Base-by-base conservation (phyloP, 2,113 vertebrate species). In the Corynorhinus townsendii region DNA sequence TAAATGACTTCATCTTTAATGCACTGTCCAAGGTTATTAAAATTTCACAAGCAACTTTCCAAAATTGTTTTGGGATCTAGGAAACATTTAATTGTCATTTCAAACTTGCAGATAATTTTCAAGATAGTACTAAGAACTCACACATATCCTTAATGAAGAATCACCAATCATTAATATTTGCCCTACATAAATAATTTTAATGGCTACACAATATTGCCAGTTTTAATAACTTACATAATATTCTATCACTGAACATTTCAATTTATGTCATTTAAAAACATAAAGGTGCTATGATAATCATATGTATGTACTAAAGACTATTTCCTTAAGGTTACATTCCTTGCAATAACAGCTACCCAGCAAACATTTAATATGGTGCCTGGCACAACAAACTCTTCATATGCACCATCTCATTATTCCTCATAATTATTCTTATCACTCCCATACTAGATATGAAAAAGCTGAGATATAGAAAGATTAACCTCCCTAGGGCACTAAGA, bases 261-360 rank as follows among this genome's bases (percentile, higher is more conserved):
- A 64, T 69, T 71, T 75, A 85, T 89, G 92, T 92, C 33, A 94
- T 82, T 89, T 30, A 47, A 94, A 92, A 86, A 62, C 35, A 90
- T 75, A n/a, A 87, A 93, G 35, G 68, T 54, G 16, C 15, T 87
- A 47, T 12, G 40, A 80, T 93, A 91, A 89, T 81, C 33, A 73
- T 16, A 62, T 93, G 26, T 11, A 35, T 92, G 22, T 54, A 72
- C 47, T 88, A 69, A 83, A 40, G 10, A 38, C 87, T 66, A 93
- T 38, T 90, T 94, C n/a, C 28, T 92, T 72, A 69, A 91, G 86
- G 17, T n/a, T 79, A 84, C 19, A 68, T 88, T 88, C 30, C 20
- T 84, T 93, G 9, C 69, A 89, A 24, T 38, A 91, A 52, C 1
- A 89, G 43, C 20, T 86, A 71, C 30, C 33, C 30, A 64, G 43